These are phyloP conservation scores for Allygus modestus DNA, from an alignment of 2,888 invertebrate genomes.

Conservation along the genomic window DNA sequence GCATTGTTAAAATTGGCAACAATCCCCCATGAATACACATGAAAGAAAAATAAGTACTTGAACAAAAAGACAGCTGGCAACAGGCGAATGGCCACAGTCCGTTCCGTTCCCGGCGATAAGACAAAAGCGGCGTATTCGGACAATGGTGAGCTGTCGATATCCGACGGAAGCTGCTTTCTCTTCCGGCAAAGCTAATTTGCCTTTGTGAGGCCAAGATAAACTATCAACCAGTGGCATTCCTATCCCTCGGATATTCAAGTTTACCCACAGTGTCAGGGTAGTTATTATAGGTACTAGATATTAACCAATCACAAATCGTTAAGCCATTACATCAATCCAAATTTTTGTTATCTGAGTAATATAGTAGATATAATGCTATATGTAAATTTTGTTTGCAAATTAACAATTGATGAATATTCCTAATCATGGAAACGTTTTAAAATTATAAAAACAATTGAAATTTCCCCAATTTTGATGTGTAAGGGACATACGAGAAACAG, in stretches of 20 bases:
- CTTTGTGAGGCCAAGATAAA: conserved; percentile 37
- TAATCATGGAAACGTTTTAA: no score
- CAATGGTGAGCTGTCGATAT: conserved; percentile 27
- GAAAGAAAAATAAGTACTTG: background rate
- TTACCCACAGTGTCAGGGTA: background rate
- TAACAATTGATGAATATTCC: no score
- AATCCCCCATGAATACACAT: background rate
- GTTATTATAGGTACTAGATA: no score
- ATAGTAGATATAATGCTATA: no score
- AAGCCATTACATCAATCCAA: no score
- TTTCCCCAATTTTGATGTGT: no score
- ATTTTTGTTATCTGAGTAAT: no score
- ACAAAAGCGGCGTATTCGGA: conserved; percentile 40
- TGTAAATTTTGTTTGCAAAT: no score
- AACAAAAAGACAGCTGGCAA: background rate
- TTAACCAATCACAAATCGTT: no score
- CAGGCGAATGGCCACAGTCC: background rate
- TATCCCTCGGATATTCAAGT: background rate
- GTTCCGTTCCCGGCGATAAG: background rate
- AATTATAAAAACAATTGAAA: no score
- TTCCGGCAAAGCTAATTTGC: conserved; percentile 54
- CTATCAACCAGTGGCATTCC: background rate
- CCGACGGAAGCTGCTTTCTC: conserved; percentile 53
- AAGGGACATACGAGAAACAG: no score
- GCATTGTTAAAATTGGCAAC: no score